These are phyloP conservation scores for Grammomys surdaster DNA, from an alignment of 2,113 vertebrate species.

Conservation along the genomic window DNA sequence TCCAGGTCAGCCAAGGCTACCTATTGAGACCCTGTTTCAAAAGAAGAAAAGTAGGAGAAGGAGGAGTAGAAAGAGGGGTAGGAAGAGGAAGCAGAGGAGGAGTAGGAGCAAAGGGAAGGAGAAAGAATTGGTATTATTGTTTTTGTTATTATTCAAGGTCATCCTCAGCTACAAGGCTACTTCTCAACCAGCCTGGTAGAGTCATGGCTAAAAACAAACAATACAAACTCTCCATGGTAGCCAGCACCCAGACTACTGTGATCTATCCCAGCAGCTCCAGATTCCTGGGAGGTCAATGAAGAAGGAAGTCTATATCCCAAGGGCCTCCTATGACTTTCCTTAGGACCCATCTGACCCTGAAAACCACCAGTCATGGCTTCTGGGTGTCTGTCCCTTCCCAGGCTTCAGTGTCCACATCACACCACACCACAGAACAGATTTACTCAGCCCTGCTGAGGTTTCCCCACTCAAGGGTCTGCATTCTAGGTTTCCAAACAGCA, in stretches of 20 bases:
- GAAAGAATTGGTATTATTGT: background rate
- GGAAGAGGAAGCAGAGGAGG: background rate
- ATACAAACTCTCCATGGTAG: background rate
- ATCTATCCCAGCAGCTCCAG: background rate
- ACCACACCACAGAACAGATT: accelerated
- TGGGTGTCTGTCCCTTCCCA: accelerated
- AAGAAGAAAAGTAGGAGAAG: too few relatives aligned
- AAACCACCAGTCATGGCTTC: background rate
- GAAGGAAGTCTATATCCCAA: background rate
- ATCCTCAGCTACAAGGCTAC: background rate
- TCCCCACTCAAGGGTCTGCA: background rate
- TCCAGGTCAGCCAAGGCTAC: background rate
- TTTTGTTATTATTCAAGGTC: background rate
- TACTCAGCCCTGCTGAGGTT: background rate
- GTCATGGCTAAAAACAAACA: background rate
- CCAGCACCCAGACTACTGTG: too few relatives aligned
- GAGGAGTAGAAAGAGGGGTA: accelerated
- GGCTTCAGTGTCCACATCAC: background rate
- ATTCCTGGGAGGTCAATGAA: background rate
- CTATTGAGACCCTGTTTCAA: background rate
- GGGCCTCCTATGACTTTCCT: background rate
- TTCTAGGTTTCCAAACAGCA: background rate
- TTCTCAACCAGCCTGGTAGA: background rate
- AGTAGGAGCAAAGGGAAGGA: background rate
- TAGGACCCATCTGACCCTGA: background rate